These are phyloP conservation scores for Melanotaenia duboulayi DNA, from an alignment of 2,113 vertebrate genomes.

Conservation along the genomic window DNA sequence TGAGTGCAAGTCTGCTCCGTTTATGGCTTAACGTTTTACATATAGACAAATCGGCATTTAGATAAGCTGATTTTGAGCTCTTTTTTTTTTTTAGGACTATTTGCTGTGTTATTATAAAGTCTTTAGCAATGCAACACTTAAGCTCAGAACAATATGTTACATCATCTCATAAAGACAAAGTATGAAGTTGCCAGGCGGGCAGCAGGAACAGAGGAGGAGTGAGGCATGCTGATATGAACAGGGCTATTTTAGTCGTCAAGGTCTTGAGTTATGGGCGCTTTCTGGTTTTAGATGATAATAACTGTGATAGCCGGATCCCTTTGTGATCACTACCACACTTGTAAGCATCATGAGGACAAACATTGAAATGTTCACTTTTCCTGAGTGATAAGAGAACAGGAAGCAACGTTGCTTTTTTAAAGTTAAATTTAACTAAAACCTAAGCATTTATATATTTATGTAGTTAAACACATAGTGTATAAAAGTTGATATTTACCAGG, in stretches of 20 bases:
- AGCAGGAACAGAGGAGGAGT: constrained; percentile 62
- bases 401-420: background rate
- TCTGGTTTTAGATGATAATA: constrained; percentile 66
- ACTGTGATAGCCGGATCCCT: constrained; percentile 42
- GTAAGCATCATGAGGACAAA: constrained; percentile 32
- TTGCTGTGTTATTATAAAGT: constrained; percentile 6
- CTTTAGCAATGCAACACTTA: constrained; percentile 26
- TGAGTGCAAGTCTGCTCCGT: background rate
- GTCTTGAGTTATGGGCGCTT: constrained; percentile 61
- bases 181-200: constrained; percentile 67
- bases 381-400: background rate
- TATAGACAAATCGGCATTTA: constrained; percentile 6
- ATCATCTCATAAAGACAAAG: constrained; percentile 55
- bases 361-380: constrained; percentile 29
- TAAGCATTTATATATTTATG: background rate
- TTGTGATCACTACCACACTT: constrained; percentile 31
- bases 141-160: constrained; percentile 52
- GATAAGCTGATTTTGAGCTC: constrained; percentile 8
- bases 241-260: constrained; percentile 76
- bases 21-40: constrained; percentile 13
- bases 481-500: background rate
- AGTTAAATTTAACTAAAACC: constrained; percentile 2
- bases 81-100: constrained; percentile 13
- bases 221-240: constrained; percentile 72
- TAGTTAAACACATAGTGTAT: background rate